Conservation (phyloP, 1,140 invertebrate species). For the Ooceraea biroi region DNA sequence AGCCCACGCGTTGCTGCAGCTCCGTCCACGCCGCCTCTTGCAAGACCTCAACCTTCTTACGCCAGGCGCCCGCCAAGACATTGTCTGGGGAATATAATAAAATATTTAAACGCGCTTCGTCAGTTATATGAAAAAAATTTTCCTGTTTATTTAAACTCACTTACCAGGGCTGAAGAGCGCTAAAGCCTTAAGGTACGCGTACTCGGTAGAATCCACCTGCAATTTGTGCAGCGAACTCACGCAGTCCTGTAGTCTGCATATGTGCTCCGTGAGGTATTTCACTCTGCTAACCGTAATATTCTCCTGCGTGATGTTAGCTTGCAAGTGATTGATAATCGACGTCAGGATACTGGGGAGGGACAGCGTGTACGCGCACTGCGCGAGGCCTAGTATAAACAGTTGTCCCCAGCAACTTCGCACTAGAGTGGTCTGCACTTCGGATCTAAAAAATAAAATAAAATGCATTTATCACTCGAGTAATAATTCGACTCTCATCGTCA, state of each 20-base stretch:
- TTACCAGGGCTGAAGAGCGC: constrained; percentile 92
- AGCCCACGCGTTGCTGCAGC: constrained; percentile 88
- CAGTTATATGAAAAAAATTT: background rate
- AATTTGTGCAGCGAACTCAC: constrained; percentile 91
- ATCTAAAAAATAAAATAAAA: constrained; percentile 86
- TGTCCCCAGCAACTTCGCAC: constrained; percentile 97
- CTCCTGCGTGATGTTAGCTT: constrained; percentile 90
- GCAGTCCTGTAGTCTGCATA: constrained; percentile 94
- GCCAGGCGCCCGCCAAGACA: constrained; percentile 82
- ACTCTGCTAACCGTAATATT: constrained; percentile 91
- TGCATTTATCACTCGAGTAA: background rate
- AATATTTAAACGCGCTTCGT: background rate
- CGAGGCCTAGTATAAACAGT: constrained; percentile 95
- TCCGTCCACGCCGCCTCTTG: constrained; percentile 92
- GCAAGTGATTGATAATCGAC: constrained; percentile 91
- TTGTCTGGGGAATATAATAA: constrained; percentile 79
- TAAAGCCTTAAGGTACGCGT: constrained; percentile 96
- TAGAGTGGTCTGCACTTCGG: constrained; percentile 93
- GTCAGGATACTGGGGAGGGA: constrained; percentile 93
- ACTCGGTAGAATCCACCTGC: constrained; percentile 93
- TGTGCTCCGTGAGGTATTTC: constrained; percentile 93
- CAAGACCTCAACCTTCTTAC: constrained; percentile 88
- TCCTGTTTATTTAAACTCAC: constrained; percentile 5
- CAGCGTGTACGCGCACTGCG: constrained; percentile 94
- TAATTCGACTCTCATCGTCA: background rate